phyloP scores from a whole-genome alignment of 2,113 vertebrate species.

The Chloroceryle aenea region DNA sequence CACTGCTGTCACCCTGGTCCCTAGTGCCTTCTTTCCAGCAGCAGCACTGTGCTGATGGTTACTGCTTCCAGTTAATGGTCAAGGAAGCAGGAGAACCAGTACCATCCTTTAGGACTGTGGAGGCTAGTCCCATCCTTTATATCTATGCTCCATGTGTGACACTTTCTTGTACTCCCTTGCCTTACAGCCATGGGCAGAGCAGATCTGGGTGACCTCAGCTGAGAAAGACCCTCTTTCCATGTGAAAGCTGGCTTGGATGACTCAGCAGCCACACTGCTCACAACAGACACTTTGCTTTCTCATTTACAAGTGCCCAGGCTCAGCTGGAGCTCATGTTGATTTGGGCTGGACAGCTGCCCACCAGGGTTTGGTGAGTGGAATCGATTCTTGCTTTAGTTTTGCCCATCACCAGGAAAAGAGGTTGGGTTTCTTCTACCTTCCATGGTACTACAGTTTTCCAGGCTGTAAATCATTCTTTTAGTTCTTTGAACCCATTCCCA shows the following conservation, averaged over 20 bases:
- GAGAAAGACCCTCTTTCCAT: neutral
- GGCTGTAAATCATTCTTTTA: neutral
- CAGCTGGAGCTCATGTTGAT: neutral
- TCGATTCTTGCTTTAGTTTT: neutral
- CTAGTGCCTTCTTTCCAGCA: neutral
- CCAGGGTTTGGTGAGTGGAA: neutral
- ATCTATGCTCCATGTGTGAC: neutral
- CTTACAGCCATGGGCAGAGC: neutral
- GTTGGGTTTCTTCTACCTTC: neutral
- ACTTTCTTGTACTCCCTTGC: too few species aligned
- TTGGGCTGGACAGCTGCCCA: neutral
- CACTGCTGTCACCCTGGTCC: fast-evolving
- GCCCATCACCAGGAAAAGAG: neutral
- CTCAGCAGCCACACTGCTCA: fast-evolving
- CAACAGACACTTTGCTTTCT: neutral
- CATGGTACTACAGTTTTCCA: neutral
- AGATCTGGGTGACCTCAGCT: neutral
- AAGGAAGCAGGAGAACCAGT: neutral
- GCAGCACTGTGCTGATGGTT: fast-evolving
- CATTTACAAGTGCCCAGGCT: too few species aligned
- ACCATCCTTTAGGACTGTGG: neutral
- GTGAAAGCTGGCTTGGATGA: neutral
- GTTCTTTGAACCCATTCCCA: neutral
- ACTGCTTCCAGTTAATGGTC: neutral
- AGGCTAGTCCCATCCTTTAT: neutral